phyloP scores from a whole-genome alignment of 2,888 invertebrate species.

The Rhaphigaster nebulosa region DNA sequence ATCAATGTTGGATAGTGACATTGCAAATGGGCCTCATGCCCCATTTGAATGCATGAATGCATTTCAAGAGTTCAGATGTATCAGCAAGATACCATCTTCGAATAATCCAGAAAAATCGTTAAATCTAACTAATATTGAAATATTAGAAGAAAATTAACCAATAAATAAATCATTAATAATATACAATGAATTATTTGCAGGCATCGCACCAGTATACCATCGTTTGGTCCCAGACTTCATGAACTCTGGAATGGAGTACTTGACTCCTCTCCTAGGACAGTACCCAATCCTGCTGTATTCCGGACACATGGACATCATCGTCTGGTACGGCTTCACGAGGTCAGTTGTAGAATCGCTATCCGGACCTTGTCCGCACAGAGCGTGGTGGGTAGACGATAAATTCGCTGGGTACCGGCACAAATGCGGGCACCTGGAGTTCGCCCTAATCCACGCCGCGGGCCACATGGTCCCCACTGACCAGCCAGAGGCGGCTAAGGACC shows the following conservation, averaged over 20 bases:
- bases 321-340: conserved; percentile 84
- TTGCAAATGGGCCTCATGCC: too few species aligned
- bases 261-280: conserved; percentile 77
- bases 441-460: conserved; percentile 82
- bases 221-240: conserved; percentile 81
- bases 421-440: conserved; percentile 65
- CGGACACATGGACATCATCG: conserved; percentile 91
- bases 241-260: conserved; percentile 82
- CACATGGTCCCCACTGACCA: conserved; percentile 87
- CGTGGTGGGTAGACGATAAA: conserved; percentile 38
- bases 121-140: too few species aligned
- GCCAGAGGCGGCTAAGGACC: conserved; percentile 81
- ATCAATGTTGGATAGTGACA: too few species aligned
- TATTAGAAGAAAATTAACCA: too few species aligned
- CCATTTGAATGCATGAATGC: too few species aligned
- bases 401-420: conserved; percentile 50
- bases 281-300: conserved; percentile 85
- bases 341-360: conserved; percentile 27
- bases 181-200: not conserved
- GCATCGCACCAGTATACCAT: conserved; percentile 75
- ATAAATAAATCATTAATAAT: not conserved
- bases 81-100: too few species aligned
- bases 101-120: too few species aligned
- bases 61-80: too few species aligned
- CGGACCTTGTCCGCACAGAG: conserved; percentile 44